Evolutionary conservation across 1,140 invertebrate genomes (phyloP), one percentile per base, ranked within the genome.

Genomic region (Anoplophora glabripennis): DNA sequence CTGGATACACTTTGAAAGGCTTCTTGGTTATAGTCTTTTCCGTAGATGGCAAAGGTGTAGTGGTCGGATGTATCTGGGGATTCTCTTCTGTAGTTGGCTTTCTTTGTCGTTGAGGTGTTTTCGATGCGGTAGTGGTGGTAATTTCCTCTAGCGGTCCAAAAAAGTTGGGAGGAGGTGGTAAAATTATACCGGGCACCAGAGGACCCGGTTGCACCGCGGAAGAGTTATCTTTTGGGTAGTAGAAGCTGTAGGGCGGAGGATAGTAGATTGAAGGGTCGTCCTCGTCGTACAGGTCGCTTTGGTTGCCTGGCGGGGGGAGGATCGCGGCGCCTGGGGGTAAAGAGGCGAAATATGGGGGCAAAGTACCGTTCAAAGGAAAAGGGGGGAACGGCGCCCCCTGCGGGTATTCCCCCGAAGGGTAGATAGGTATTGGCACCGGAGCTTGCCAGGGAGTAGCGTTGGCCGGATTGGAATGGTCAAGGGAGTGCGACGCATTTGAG

Each of bases 181-280:
- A 75, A 11, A 93, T 87, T 44, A 94, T 91, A 15, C 92, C 92
- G 3, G 92, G 92, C 4, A 93, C 91, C 42, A 93, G 73, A 0
- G 91, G 92, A 48, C 92, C 92, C 0, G 91, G 87, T 11, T 89
- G 87, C 36, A 93, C 89, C 14, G 78, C 78, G 28, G 85, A 89
- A 0, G 85, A 81, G 74, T 93, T 91, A 68, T 91, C 89, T 66
- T 82, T 85, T 59, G 80, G 81, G 75, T 92, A 93, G 57, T 86
- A 86, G 77, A 93, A 93, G 76, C 89, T 92, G 77, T 93, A 93
- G 1, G 89, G 88, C 65, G 90, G 90, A 58, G 90, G 90, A 81
- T 93, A 92, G 70, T 92, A 93, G 12, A 93, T 86, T 48, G 90
- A 92, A 68, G 90, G 90, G 78, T 93, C 90, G 74, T 92, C 89